These are phyloP conservation scores for Sebastes schlegelii DNA, from an alignment of 2,113 vertebrate species.

Conservation along the genomic window DNA sequence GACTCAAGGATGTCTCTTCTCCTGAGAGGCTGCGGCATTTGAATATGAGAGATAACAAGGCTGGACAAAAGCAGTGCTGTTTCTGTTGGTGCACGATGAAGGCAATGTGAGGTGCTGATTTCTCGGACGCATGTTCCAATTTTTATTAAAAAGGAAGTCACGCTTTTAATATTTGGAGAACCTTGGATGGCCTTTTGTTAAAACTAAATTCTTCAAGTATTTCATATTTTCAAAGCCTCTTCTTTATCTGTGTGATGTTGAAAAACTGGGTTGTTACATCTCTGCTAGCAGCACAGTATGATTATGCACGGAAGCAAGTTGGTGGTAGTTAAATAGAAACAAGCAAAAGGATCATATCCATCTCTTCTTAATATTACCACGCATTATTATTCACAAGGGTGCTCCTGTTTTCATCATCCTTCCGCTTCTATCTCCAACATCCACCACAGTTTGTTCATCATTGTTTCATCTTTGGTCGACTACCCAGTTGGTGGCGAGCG, in stretches of 20 bases:
- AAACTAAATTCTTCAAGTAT: background rate
- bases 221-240: slow-evolving; percentile 12
- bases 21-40: slow-evolving; percentile 42
- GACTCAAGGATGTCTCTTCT: slow-evolving; percentile 51
- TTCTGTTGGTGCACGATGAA: slow-evolving; percentile 20
- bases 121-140: background rate
- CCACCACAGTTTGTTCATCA: slow-evolving; percentile 50
- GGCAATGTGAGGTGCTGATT: background rate
- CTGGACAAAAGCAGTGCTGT: slow-evolving; percentile 19
- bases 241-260: slow-evolving; percentile 1
- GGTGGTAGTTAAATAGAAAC: slow-evolving; percentile 15
- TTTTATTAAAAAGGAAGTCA: background rate
- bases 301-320: slow-evolving; percentile 27
- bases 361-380: slow-evolving; percentile 28
- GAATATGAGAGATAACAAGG: slow-evolving; percentile 46
- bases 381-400: slow-evolving; percentile 29
- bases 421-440: slow-evolving; percentile 37
- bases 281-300: background rate
- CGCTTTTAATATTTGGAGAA: background rate
- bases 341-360: background rate
- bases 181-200: slow-evolving; percentile 12
- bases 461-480: slow-evolving; percentile 63
- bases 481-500: slow-evolving; percentile 52
- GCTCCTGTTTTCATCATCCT: slow-evolving; percentile 41
- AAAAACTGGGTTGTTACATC: background rate